Base-by-base conservation (phyloP, 2,888 invertebrate genomes). In the Dryomyza anilis region DNA sequence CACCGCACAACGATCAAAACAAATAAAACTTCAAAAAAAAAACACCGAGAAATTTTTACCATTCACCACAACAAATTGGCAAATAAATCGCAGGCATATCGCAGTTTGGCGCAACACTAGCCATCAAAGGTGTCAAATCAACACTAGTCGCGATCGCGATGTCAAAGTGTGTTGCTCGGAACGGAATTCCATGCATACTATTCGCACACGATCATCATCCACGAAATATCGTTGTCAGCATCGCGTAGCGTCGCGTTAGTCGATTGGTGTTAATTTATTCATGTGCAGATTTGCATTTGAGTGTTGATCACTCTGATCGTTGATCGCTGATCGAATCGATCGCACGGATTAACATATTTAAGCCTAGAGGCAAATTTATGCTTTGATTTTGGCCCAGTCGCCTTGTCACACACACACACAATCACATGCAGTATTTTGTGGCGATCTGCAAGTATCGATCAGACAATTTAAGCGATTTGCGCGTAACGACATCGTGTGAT, bases 211-310 rank as follows among this genome's bases (percentile, higher is more conserved):
- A 21, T 29, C 53, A 21, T 6, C 29, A 29, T 14, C 53, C 36
- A 19, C 43, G 21, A 25, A 23, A n/a, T 23, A 8, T 27, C 36
- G 19, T 5, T 23, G 39, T n/a, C 45, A 29, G 16, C 52, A 19
- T 5, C 16, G 62, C 43, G 58, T 56, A 65, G 66, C 68, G 53
- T 68, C n/a, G n/a, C n/a, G n/a, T n/a, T n/a, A n/a, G n/a, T n/a
- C 66, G 64, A 64, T 71, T 77, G 74, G 72, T 68, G 72, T 76
- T 79, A 79, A 79, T 79, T 79, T 78, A 79, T 79, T 77, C 78
- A 69, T 69, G 68, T 71, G 68, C 74, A 56, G 46, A 76, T 76
- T 76, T 76, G 76, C 75, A 76, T 74, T 73, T 69, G 46, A 57
- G 60, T 30, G 50, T 55, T 65, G 68, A 60, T 63, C 48, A 25